A percentile compares a stretch with the other conserved stretches of the same genome.
Conservation (phyloP, 1,140 invertebrate species). For the Trachymyrmex cornetzi region DNA sequence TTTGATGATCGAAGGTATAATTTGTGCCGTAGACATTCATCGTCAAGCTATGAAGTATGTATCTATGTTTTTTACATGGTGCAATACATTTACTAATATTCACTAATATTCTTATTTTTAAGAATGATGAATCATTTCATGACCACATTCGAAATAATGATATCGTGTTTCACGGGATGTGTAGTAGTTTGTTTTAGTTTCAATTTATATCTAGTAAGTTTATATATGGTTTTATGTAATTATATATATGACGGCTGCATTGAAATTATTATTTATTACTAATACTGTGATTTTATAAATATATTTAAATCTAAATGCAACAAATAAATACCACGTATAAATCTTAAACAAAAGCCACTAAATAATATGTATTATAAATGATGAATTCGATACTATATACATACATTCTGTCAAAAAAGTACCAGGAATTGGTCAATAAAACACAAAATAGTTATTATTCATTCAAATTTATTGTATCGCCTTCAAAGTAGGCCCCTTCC, state of each 20-base stretch:
- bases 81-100: neutral
- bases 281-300: neutral
- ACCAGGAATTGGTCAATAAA: no score
- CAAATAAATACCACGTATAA: neutral
- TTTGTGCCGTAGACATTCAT: neutral
- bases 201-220: constrained; percentile 14
- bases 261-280: neutral
- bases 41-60: constrained; percentile 19
- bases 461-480: no score
- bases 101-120: no score
- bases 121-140: neutral
- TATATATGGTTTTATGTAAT: neutral
- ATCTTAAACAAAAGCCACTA: no score
- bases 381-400: no score
- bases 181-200: neutral
- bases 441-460: no score
- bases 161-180: neutral
- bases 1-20: neutral
- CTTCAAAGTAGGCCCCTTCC: no score
- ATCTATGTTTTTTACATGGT: neutral
- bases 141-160: neutral
- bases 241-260: no score
- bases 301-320: no score
- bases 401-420: no score
- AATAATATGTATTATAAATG: no score